Conservation (phyloP, 2,888 invertebrate species). For the Charanyca ferruginea region DNA sequence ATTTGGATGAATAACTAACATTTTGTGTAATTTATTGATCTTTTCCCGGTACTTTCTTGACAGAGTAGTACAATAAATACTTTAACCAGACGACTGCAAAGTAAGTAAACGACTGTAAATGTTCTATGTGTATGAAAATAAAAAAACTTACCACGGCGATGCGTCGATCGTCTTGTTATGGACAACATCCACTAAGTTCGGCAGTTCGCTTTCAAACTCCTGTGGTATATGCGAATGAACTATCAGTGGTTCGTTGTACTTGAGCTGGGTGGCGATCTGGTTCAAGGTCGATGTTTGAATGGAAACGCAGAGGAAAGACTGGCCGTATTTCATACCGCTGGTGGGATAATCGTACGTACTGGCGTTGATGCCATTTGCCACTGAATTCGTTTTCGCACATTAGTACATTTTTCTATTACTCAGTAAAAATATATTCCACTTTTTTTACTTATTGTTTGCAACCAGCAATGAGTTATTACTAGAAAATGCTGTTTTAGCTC, state of each 20-base stretch:
- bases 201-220: conserved; percentile 88
- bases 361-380: conserved; percentile 75
- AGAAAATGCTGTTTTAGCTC: too few relatives aligned
- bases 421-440: too few relatives aligned
- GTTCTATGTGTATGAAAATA: too few relatives aligned
- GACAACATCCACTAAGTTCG: conserved; percentile 91
- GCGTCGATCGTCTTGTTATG: conserved; percentile 89
- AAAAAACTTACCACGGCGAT: conserved; percentile 91
- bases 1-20: too few relatives aligned
- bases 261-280: conserved; percentile 94
- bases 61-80: too few relatives aligned
- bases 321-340: conserved; percentile 95
- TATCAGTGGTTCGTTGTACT: conserved; percentile 95
- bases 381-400: conserved; percentile 31
- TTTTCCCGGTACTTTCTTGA: too few relatives aligned
- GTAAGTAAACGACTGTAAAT: too few relatives aligned
- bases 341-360: conserved; percentile 92
- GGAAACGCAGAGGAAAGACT: conserved; percentile 97
- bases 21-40: too few relatives aligned
- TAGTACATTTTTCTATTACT: too few relatives aligned
- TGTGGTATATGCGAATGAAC: conserved; percentile 93
- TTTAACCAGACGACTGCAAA: too few relatives aligned
- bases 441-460: too few relatives aligned
- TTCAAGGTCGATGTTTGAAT: conserved; percentile 93
- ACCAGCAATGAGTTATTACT: too few relatives aligned